Base-by-base conservation (phyloP, 2,113 vertebrate genomes). In the Stigmatopora nigra region DNA sequence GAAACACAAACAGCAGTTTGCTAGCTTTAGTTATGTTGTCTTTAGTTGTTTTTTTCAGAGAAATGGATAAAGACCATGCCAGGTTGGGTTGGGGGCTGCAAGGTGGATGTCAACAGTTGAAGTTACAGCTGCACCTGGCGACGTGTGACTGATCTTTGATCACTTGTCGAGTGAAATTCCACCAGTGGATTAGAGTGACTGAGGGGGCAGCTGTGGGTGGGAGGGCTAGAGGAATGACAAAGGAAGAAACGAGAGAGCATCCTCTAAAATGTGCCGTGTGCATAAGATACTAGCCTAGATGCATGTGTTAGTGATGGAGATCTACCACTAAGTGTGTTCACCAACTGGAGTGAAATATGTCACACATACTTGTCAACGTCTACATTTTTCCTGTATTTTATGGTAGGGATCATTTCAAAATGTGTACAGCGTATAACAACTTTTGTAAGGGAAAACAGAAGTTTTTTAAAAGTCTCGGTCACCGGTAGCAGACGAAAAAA, bases 151-250 rank as follows among this genome's bases (percentile, higher is more conserved):
- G 53, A 25, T 79, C 87, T 90, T 91, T 91, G 88, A 90, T 90
- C 88, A 89, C 80, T 78, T 87, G 87, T 89, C 88, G 77, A 85
- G 84, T 82, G 82, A 87, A 90, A 90, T 88, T 86, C 86, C 81
- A 22, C 82, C 77, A 83, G 83, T 86, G 88, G 85, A 90, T 89
- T 88, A 89, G 87, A 88, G 84, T 77, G 80, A 79, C 73, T 78
- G 76, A 75, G 70, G 72, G 73, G 68, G 74, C 72, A 69, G 70
- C 67, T 55, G n/a, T 68, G 72, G 66, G 64, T 75, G 78, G 71
- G 73, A 73, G 66, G 69, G 75, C 65, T 53, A 69, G 70, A 76
- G 69, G 71, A 78, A 68, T 70, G 80, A 80, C 74, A 82, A 69
- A 72, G 76, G 65, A 68, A 36, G 66, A 48, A 77, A 78, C 71